These are phyloP conservation scores for Synergus japonicus DNA, from an alignment of 2,888 invertebrate genomes.

Conservation along the genomic window DNA sequence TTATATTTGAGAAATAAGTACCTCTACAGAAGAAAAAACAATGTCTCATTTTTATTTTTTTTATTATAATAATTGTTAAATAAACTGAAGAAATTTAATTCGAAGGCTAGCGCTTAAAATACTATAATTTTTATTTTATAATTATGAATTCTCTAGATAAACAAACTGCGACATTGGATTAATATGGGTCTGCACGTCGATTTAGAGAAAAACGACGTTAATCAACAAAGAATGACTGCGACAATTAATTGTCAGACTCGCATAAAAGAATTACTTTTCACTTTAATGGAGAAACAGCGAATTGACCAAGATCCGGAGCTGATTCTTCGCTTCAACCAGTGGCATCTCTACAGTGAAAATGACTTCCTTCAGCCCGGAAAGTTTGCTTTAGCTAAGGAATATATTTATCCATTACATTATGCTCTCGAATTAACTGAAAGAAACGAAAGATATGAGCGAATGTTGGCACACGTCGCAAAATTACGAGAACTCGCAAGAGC, in stretches of 20 bases:
- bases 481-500: conserved; percentile 76
- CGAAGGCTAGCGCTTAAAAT: too few relatives aligned
- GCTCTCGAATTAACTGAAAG: conserved; percentile 78
- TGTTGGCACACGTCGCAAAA: conserved; percentile 77
- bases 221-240: conserved; percentile 58
- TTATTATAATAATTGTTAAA: neutral
- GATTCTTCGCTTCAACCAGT: conserved; percentile 54
- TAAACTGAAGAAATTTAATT: too few relatives aligned
- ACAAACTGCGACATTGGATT: conserved; percentile 86
- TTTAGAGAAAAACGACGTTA: conserved; percentile 73
- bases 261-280: conserved; percentile 35
- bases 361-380: conserved; percentile 74
- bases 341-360: conserved; percentile 71
- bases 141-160: conserved; percentile 80
- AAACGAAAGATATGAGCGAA: conserved; percentile 68
- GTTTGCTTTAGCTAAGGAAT: conserved; percentile 58
- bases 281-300: conserved; percentile 42
- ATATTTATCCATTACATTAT: conserved; percentile 76
- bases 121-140: neutral
- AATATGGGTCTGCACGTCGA: conserved; percentile 81
- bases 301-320: neutral
- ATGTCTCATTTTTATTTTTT: neutral
- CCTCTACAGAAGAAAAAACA: too few relatives aligned
- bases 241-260: conserved; percentile 28
- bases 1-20: too few relatives aligned